Conservation (phyloP, 1,140 invertebrate genomes). For the Odontomachus brunneus region DNA sequence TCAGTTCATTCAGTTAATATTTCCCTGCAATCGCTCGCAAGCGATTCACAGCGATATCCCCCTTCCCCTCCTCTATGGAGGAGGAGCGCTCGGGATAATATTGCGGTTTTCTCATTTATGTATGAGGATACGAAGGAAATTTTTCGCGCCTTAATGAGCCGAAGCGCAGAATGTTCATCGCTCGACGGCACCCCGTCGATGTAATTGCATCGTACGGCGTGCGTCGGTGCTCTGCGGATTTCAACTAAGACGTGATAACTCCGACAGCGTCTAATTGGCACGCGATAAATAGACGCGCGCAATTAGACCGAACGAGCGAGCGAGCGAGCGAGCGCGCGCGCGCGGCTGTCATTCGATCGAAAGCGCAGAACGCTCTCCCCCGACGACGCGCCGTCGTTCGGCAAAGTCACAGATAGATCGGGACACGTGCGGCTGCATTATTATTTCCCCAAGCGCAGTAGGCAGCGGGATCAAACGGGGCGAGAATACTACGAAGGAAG, state of each 20-base stretch:
- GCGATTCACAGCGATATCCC: not conserved
- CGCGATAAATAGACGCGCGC: slow-evolving; percentile 31
- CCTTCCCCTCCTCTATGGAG: too few relatives aligned
- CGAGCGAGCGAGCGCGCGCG: not conserved
- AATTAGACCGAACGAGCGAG: slow-evolving; percentile 38
- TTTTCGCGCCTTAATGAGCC: not conserved
- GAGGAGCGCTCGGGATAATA: too few relatives aligned
- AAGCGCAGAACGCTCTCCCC: slow-evolving; percentile 9
- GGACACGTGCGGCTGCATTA: slow-evolving; percentile 68
- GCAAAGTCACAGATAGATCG: slow-evolving; percentile 69
- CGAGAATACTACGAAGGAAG: slow-evolving; percentile 68
- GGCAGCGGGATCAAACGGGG: slow-evolving; percentile 57
- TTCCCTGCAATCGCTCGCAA: slow-evolving; percentile 27
- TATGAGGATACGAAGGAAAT: not conserved
- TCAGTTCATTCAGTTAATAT: slow-evolving; percentile 63
- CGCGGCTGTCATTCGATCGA: slow-evolving; percentile 25
- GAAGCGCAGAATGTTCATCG: not conserved
- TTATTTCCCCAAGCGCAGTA: slow-evolving; percentile 61
- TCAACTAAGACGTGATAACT: not conserved
- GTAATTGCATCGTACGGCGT: not conserved
- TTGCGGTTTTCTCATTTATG: too few relatives aligned
- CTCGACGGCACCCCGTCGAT: not conserved
- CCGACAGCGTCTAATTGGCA: slow-evolving; percentile 18
- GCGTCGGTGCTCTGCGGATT: not conserved
- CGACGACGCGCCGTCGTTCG: slow-evolving; percentile 12